Evolutionary conservation across 2,797 vertebrate genomes (phyloP), one percentile per base, ranked within the genome.

Genomic region (Anguilla pacifica): DNA sequence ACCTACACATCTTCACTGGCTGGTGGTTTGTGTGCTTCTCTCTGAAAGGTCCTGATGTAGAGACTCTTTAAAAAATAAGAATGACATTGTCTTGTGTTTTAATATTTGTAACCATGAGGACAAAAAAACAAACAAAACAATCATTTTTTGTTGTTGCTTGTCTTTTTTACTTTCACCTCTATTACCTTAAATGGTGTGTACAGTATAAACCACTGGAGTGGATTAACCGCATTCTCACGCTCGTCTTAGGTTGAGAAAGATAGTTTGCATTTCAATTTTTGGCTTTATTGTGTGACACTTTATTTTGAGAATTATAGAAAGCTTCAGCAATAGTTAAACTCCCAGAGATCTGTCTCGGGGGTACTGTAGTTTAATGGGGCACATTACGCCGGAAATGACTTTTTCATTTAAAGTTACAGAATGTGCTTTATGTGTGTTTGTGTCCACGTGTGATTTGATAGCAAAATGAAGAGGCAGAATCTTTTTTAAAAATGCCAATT

Each of bases 101-200:
- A 82, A 82, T 51, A 82, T 82, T 82, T 51, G 46, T 82, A n/a
- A 51, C 22, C 79, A 82, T 43, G 46, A 19, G 35, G 35, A 79
- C 17, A 82, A 90, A 88, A 86, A 77, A 88, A 91, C 85, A 83
- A 91, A 87, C 93, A 89, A 87, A 92, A 89, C 86, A 57, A 90
- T 89, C 51, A 53, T 91, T 86, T 87, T 86, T 90, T 88, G 88
- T 92, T 86, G 87, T 88, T 87, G 82, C 57, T 2, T 88, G 28
- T 2, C 70, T 87, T 49, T 55, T 55, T 55, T 57, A 22, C 28
- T 90, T 92, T 94, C 92, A 92, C 91, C 92, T 77, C 85, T 87
- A 90, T 90, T 79, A 92, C 92, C 94, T 93, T 93, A 92, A 92
- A n/a, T 39, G 77, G 79, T 22, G 46, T 82, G 46, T 82, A 6